Percentiles rank a stretch among this genome's conserved stretches.
Evolutionary conservation across 2,797 vertebrate genomes (phyloP).

Genomic region (Pteronotus mesoamericanus): DNA sequence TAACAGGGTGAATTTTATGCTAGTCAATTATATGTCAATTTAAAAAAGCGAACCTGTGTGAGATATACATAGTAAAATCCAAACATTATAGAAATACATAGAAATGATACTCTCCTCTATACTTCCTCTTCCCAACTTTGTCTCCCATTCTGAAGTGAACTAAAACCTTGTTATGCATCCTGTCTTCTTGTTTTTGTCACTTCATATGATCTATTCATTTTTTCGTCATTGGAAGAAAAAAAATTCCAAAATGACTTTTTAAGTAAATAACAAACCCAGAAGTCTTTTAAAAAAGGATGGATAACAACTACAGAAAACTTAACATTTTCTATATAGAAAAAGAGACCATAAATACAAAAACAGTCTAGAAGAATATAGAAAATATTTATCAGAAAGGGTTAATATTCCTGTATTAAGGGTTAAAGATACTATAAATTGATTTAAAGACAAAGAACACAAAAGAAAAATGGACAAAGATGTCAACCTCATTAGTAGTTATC

Average conservation of each 20-base stretch:
- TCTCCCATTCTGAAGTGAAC: not conserved
- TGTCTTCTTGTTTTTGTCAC: constrained; percentile 13
- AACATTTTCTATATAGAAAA: not conserved
- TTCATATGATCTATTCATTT: not conserved
- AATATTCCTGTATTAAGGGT: not conserved
- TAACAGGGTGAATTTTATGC: not conserved
- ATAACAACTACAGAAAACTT: not conserved
- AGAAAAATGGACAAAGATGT: not conserved
- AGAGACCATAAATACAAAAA: not conserved
- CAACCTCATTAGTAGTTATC: not conserved
- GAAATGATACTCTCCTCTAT: not conserved
- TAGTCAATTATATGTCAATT: not conserved
- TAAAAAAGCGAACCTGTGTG: not conserved
- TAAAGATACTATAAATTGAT: not conserved
- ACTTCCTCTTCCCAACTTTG: not conserved
- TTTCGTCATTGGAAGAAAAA: not conserved
- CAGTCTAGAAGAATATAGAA: not conserved
- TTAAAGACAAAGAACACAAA: not conserved
- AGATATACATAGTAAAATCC: not conserved
- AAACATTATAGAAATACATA: not conserved
- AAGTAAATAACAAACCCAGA: constrained; percentile 2
- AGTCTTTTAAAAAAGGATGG: not conserved
- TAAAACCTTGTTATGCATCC: not conserved
- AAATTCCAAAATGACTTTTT: not conserved
- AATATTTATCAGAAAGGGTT: not conserved